These are phyloP conservation scores for Ochlodes sylvanus DNA, from an alignment of 2,888 invertebrate genomes.

Conservation along the genomic window DNA sequence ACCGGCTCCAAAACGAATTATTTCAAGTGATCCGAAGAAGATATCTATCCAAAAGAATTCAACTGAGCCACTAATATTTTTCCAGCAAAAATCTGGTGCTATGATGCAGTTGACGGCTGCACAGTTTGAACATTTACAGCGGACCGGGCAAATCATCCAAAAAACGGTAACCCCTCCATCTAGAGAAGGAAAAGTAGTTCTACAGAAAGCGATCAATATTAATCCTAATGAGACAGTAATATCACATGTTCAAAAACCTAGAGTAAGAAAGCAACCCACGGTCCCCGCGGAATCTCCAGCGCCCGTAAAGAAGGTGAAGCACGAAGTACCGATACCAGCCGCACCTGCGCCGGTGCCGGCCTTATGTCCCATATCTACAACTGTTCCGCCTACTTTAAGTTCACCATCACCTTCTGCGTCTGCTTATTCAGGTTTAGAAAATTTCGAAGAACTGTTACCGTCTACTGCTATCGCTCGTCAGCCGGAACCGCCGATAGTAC, in stretches of 20 bases:
- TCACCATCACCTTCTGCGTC: constrained; percentile 55
- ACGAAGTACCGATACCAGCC: constrained; percentile 64
- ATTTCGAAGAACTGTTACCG: constrained; percentile 77
- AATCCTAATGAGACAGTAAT: constrained; percentile 56
- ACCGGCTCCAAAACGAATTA: constrained; percentile 64
- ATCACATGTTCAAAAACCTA: constrained; percentile 58
- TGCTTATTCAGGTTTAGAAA: constrained; percentile 66
- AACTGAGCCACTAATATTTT: constrained; percentile 72
- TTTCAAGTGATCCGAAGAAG: constrained; percentile 70
- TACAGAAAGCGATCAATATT: constrained; percentile 66
- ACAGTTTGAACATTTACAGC: constrained; percentile 80
- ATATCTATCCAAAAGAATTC: constrained; percentile 67
- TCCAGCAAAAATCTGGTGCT: constrained; percentile 79
- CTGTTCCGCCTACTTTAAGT: constrained; percentile 52
- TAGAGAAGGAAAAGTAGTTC: constrained; percentile 65
- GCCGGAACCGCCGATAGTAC: constrained; percentile 51
- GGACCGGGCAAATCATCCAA: constrained; percentile 77
- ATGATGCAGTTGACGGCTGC: constrained; percentile 79
- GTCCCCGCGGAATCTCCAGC: constrained; percentile 53
- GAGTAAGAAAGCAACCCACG: constrained; percentile 57
- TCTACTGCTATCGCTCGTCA: constrained; percentile 76
- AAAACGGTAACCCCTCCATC: constrained; percentile 55
- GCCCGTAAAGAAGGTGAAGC: constrained; percentile 67
- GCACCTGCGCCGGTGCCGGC: constrained; percentile 56
- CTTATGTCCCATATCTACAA: constrained; percentile 55